Evolutionary conservation across 64 coral and sea anemone species (phyloP), one percentile per base, ranked within the genome.

Genomic region (Actinia tenebrosa): DNA sequence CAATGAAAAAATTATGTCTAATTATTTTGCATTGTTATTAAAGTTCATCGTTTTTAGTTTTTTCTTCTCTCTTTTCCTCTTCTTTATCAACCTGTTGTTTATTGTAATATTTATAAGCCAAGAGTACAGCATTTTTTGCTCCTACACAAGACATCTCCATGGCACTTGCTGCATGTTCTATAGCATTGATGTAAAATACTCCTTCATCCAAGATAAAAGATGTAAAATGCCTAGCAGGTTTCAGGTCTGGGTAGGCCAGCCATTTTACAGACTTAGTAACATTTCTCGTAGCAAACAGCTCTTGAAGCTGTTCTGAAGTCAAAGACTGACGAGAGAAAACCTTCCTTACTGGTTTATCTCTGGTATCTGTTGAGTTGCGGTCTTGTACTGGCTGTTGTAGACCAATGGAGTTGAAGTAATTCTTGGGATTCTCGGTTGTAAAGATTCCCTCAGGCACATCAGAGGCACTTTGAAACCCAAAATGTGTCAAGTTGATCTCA

Each of bases 101-200:
- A 30, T 75, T 75, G 26, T 81, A 53, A 66, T 95, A 99, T 4
- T 93, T 80, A 68, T 75, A 64, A 59, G 97, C 93, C 22, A 99
- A 60, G 55, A 99, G 86, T 16, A 87, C 93, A 18, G 97, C 83
- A 90, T 99, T 99, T 83, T 91, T 95, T 0, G 90, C 97, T 52
- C 88, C 82, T 25, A 99, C 86, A 53, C 93, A 84, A 7, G 97
- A 99, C 97, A 99, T 99, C 20, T 99, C 97, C 97, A 99, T 99
- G 60, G 97, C 97, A 93, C 97, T 99, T 27, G 97, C 97, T 19
- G 90, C 89, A 63, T 88, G 86, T 84, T 99, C 97, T 45, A 99
- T 95, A 23, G 97, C 91, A 86, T 99, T 99, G 20, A 95, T 86
- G 80, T 95, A 99, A 84, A 99, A 99, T 44, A 99, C 91, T 53